Conservation (phyloP, 2,113 vertebrate species). For the Cromileptes altivelis region DNA sequence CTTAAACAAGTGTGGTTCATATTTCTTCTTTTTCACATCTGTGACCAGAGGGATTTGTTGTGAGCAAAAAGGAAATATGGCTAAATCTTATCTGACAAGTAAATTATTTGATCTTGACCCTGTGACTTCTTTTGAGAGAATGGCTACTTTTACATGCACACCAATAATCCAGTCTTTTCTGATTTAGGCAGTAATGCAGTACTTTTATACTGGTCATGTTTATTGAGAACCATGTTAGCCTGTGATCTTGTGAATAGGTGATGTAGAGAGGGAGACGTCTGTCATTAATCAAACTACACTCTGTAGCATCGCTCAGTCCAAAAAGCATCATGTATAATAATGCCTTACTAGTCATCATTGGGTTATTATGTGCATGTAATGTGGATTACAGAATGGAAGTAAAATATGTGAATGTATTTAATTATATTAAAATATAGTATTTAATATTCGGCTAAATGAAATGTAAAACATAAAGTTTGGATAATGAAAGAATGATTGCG, state of each 20-base stretch:
- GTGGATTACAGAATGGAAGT: neutral
- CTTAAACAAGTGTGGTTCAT: slow-evolving; percentile 1
- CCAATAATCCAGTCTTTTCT: neutral
- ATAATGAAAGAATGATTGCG: neutral
- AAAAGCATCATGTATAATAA: neutral
- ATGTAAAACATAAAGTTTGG: neutral
- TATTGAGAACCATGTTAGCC: neutral
- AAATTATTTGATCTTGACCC: neutral
- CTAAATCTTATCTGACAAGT: slow-evolving; percentile 1
- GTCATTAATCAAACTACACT: neutral
- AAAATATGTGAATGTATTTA: slow-evolving; percentile 20
- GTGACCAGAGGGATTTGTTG: neutral
- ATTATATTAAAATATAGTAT: slow-evolving; percentile 9
- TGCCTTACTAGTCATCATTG: slow-evolving; percentile 20
- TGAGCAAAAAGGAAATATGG: slow-evolving; percentile 2
- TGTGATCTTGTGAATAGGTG: neutral
- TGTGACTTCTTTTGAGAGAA: slow-evolving; percentile 2
- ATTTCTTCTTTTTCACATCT: neutral
- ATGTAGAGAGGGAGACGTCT: neutral
- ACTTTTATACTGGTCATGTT: neutral
- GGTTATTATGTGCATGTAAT: slow-evolving; percentile 19
- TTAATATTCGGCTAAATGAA: slow-evolving; percentile 10
- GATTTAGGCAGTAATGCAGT: neutral
- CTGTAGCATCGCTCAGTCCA: neutral
- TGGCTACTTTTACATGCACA: slow-evolving; percentile 14